Percentiles rank a stretch among this genome's conserved stretches.
Evolutionary conservation across 1,140 invertebrate genomes (phyloP).

Genomic region (Lepidurus packardi): DNA sequence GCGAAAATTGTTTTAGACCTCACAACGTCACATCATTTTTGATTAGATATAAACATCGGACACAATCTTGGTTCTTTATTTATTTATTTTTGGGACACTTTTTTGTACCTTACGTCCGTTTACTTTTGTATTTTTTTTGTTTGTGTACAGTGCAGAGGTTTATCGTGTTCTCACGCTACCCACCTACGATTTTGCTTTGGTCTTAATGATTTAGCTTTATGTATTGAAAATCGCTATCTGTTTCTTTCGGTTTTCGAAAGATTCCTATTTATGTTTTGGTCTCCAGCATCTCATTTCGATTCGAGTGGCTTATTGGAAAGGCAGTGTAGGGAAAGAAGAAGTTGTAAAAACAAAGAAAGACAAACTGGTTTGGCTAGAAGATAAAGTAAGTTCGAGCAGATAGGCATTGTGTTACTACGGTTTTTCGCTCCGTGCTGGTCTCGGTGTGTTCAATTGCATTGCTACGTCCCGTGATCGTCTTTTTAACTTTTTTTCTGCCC

Average conservation of each 20-base stretch:
- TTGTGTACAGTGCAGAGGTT: constrained; percentile 5
- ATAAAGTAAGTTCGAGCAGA: not conserved
- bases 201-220: not conserved
- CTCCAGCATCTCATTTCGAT: not conserved
- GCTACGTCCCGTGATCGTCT: constrained; percentile 16
- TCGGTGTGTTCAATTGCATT: constrained; percentile 14
- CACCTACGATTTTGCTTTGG: not conserved
- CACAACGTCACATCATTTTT: constrained; percentile 5
- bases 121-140: not conserved
- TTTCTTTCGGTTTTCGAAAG: constrained; percentile 6
- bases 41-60: not conserved
- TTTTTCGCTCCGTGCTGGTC: constrained; percentile 16
- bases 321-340: not conserved
- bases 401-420: not conserved
- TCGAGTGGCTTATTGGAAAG: not conserved
- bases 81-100: constrained; percentile 19
- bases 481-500: constrained; percentile 7
- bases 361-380: not conserved
- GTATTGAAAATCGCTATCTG: not conserved
- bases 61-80: constrained; percentile 10
- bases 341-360: not conserved
- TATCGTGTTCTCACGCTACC: not conserved
- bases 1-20: not conserved
- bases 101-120: not conserved
- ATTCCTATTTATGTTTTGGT: constrained; percentile 16